phyloP scores from a whole-genome alignment of 2,888 invertebrate genomes.

The Scaptomyza tumidula region DNA sequence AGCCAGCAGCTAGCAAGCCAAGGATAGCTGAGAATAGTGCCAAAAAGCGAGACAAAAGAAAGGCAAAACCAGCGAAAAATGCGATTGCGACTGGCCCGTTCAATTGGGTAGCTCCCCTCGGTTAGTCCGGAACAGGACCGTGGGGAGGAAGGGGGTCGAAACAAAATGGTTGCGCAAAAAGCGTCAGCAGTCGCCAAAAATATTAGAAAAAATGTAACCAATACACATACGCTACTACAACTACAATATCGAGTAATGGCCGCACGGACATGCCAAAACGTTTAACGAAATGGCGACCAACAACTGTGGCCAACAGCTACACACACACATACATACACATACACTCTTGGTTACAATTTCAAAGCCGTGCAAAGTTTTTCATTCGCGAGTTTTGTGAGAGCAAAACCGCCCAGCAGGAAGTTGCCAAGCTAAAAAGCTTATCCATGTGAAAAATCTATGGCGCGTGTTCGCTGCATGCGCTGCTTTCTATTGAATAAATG shows the following conservation, averaged over 20 bases:
- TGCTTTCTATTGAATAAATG: slow-evolving; percentile 27
- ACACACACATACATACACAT: slow-evolving; percentile 1
- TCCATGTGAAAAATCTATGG: slow-evolving; percentile 79
- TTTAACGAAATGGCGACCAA: slow-evolving; percentile 69
- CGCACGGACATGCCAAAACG: slow-evolving; percentile 65
- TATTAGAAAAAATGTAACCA: slow-evolving; percentile 69
- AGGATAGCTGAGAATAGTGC: slow-evolving; percentile 56
- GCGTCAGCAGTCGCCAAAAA: slow-evolving; percentile 72
- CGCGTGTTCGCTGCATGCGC: slow-evolving; percentile 70
- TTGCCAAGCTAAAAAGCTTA: slow-evolving; percentile 61
- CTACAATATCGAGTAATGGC: slow-evolving; percentile 46
- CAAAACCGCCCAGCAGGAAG: slow-evolving; percentile 24
- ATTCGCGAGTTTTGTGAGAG: slow-evolving; percentile 45
- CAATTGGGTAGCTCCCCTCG: slow-evolving; percentile 19
- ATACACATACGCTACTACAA: slow-evolving; percentile 24
- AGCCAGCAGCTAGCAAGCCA: slow-evolving; percentile 33
- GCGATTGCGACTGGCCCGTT: slow-evolving; percentile 56
- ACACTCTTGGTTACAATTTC: slow-evolving; percentile 45
- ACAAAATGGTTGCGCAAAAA: slow-evolving; percentile 80
- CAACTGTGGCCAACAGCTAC: slow-evolving; percentile 41
- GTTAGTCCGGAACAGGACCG: not conserved
- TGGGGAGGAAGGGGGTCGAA: slow-evolving; percentile 38
- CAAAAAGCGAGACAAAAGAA: slow-evolving; percentile 67
- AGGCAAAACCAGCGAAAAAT: slow-evolving; percentile 65
- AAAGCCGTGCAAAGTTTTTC: slow-evolving; percentile 54